Conservation (phyloP, 2,113 vertebrate genomes). For the Eleginops maclovinus region DNA sequence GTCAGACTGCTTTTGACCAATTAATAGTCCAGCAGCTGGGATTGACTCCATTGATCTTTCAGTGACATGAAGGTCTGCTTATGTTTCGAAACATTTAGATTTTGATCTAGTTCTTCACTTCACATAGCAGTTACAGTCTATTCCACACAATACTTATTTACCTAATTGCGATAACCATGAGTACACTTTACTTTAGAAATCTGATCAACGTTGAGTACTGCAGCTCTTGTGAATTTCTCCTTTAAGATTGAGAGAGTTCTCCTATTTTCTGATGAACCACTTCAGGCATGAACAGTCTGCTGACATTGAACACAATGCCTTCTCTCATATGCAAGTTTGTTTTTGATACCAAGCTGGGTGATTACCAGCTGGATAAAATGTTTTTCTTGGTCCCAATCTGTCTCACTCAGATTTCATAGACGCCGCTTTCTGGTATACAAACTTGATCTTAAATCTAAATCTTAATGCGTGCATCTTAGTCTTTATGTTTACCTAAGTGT, state of each 20-base stretch:
- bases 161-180: not conserved
- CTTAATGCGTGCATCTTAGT: not conserved
- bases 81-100: not conserved
- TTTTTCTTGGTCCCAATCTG: conserved; percentile 64
- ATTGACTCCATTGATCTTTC: not conserved
- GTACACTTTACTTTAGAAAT: not conserved
- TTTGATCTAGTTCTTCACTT: too few relatives aligned
- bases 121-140: too few relatives aligned
- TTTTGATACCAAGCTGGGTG: conserved; percentile 33
- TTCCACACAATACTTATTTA: not conserved
- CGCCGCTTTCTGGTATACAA: conserved; percentile 22
- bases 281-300: conserved; percentile 12
- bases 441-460: conserved; percentile 32
- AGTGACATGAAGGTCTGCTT: not conserved
- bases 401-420: conserved; percentile 34
- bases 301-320: conserved; percentile 42
- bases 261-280: conserved; percentile 24
- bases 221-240: not conserved
- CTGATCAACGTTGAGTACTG: not conserved
- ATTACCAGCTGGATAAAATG: conserved; percentile 58
- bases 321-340: conserved; percentile 52
- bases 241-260: conserved; percentile 14
- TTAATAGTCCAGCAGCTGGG: not conserved
- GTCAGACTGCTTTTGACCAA: not conserved
- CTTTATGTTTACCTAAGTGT: not conserved